Evolutionary conservation across 2,888 invertebrate species (phyloP).

Genomic region (Craniophora ligustri): DNA sequence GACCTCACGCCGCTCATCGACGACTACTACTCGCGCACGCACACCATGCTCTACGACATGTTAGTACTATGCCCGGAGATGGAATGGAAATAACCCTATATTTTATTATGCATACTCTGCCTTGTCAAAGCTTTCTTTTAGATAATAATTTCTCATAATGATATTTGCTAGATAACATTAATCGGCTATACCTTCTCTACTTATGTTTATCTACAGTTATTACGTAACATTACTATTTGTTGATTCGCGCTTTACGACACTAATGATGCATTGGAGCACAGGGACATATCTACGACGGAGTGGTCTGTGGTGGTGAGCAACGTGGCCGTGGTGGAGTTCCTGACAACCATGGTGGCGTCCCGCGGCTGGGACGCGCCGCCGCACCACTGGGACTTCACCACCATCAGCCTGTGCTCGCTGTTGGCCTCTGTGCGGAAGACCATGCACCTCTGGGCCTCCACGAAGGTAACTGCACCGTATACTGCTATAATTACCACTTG

Average conservation of each 20-base stretch:
- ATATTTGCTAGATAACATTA: no score
- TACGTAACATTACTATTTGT: no score
- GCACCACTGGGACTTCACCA: slow-evolving; percentile 92
- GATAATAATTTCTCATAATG: no score
- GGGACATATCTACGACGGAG: slow-evolving; percentile 46
- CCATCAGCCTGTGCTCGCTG: slow-evolving; percentile 92
- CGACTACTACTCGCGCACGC: slow-evolving; percentile 69
- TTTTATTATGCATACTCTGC: no score
- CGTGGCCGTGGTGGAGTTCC: slow-evolving; percentile 59
- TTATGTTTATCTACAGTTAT: no score
- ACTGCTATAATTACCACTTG: no score
- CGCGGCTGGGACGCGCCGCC: slow-evolving; percentile 72
- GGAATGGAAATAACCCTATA: no score
- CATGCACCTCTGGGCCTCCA: slow-evolving; percentile 71
- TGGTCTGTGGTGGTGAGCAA: slow-evolving; percentile 62
- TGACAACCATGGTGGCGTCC: slow-evolving; percentile 49
- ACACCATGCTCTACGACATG: slow-evolving; percentile 81
- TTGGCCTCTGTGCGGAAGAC: slow-evolving; percentile 85
- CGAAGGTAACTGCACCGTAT: slow-evolving; percentile 89
- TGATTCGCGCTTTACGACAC: no score
- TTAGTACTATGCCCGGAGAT: slow-evolving; percentile 57
- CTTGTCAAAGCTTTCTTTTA: no score
- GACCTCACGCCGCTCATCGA: slow-evolving; percentile 51
- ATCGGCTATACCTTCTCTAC: no score
- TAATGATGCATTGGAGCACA: slow-evolving; percentile 13